Evolutionary conservation across 2,797 vertebrate species (phyloP), one percentile per base, ranked within the genome.

Genomic region (Mormyrus proboscirostris): DNA sequence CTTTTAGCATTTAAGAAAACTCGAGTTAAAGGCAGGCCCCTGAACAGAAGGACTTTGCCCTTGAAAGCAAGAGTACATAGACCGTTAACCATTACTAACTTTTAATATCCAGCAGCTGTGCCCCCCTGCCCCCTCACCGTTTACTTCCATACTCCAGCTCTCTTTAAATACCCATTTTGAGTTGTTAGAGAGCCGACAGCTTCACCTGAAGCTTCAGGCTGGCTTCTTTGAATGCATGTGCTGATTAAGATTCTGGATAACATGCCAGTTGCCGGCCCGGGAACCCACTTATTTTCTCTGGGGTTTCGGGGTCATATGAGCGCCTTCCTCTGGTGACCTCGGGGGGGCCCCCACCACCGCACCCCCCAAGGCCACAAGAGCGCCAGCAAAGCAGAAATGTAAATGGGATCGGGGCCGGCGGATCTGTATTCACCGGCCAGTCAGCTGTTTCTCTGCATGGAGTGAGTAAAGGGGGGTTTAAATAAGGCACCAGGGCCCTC

Each of bases 371-470:
- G n/a, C 12, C 90, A 88, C 79, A 7, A 55, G 84, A 86, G 9
- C 29, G 29, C 84, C 51, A 55, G 29, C 50, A 14, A 55, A 86
- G 84, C 84, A 86, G 84, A 86, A 53, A 95, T 95, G 93, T 93
- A 95, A 94, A 95, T 94, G 95, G 93, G 93, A 90, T 38, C 4
- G 95, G 93, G 93, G 91, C 47, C 3, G 92, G 90, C 85, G 90
- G 88, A 89, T 88, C 85, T 55, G 79, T 55, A 88, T 94, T 92
- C 91, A 93, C 94, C 91, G 91, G 92, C 92, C 92, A 91, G 92
- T 95, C 94, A 95, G 95, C 94, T 92, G 89, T 95, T 94, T 93
- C 91, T 90, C 92, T 90, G 83, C 91, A 91, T 49, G 7, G 62
- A 91, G 73, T 92, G 90, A 94, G 92, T 91, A 92, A 90, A 89